Conservation (phyloP, 2,113 vertebrate genomes). For the Tylochromis polylepis region DNA sequence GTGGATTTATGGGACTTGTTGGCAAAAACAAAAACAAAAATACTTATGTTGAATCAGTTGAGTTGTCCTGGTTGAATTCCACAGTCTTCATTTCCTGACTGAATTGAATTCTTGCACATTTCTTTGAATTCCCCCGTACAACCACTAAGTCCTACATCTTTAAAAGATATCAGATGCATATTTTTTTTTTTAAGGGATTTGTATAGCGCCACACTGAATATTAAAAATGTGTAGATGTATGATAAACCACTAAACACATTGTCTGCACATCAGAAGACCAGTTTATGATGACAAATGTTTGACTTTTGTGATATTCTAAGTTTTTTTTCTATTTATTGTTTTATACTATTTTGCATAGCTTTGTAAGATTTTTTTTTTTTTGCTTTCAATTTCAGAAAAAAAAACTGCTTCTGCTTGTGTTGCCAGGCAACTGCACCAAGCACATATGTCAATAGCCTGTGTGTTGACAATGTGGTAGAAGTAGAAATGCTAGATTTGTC, state of each 20-base stretch:
- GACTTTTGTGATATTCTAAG: constrained; percentile 44
- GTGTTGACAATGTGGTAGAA: constrained; percentile 66
- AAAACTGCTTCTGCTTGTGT: constrained; percentile 56
- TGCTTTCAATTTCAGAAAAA: constrained; percentile 49
- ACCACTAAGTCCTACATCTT: constrained; percentile 18
- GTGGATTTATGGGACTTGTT: constrained; percentile 44
- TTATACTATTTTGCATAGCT: constrained; percentile 67
- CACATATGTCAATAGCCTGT: constrained; percentile 65
- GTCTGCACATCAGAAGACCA: constrained; percentile 17
- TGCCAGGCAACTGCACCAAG: constrained; percentile 69
- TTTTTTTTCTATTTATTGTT: constrained; percentile 70
- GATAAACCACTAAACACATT: constrained; percentile 24
- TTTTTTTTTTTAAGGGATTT: background rate
- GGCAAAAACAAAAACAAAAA: constrained; percentile 21
- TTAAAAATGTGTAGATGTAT: constrained; percentile 32
- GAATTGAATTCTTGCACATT: constrained; percentile 44
- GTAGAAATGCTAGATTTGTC: constrained; percentile 67
- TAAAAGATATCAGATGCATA: constrained; percentile 8
- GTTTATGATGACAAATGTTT: constrained; percentile 6
- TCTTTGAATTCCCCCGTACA: constrained; percentile 15
- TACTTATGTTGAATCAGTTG: constrained; percentile 25
- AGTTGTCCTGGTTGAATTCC: constrained; percentile 31
- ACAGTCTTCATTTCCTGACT: constrained; percentile 13
- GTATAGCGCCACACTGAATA: constrained; percentile 21
- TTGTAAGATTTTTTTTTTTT: constrained; percentile 39